A percentile compares a stretch with the other conserved stretches of the same genome.
These are phyloP conservation scores for Halesus radiatus DNA, from an alignment of 1,140 invertebrate species.

Conservation along the genomic window DNA sequence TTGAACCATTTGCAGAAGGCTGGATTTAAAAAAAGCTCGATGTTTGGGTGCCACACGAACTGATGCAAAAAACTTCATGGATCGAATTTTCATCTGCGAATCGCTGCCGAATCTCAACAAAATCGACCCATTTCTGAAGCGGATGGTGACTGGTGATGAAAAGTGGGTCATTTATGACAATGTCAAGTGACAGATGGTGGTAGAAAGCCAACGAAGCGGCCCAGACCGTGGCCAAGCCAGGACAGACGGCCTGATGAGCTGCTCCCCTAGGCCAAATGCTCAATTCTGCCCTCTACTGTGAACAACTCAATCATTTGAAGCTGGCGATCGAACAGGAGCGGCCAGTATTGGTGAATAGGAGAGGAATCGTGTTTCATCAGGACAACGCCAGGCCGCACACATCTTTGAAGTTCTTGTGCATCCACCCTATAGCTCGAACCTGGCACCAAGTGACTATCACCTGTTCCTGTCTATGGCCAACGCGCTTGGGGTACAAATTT, in stretches of 20 bases:
- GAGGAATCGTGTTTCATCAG: slow-evolving; percentile 16
- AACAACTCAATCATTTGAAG: slow-evolving; percentile 10
- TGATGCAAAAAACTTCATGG: slow-evolving; percentile 17
- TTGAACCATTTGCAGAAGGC: too few relatives aligned
- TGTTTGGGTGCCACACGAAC: slow-evolving; percentile 13
- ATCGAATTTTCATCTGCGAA: slow-evolving; percentile 25
- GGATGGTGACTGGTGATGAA: slow-evolving; percentile 20
- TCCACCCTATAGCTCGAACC: slow-evolving; percentile 7
- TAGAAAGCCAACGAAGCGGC: slow-evolving; percentile 18
- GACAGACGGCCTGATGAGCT: slow-evolving; percentile 10
- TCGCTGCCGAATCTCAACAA: slow-evolving; percentile 25
- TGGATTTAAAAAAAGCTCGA: not conserved
- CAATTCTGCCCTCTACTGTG: slow-evolving; percentile 24
- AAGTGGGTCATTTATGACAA: slow-evolving; percentile 16
- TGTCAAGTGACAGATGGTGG: slow-evolving; percentile 8
- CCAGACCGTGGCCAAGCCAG: slow-evolving; percentile 17
- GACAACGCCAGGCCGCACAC: not conserved
- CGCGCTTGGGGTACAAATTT: slow-evolving; percentile 3
- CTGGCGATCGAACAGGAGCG: slow-evolving; percentile 13
- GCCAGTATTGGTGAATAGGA: slow-evolving; percentile 21
- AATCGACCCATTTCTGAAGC: slow-evolving; percentile 25
- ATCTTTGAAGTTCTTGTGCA: slow-evolving; percentile 15
- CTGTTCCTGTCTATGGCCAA: slow-evolving; percentile 23
- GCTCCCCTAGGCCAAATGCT: slow-evolving; percentile 8
- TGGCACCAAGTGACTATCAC: slow-evolving; percentile 17